A percentile compares a stretch with the other conserved stretches of the same genome.
Conservation (phyloP, 2,888 invertebrate species). For the Tuta absoluta region DNA sequence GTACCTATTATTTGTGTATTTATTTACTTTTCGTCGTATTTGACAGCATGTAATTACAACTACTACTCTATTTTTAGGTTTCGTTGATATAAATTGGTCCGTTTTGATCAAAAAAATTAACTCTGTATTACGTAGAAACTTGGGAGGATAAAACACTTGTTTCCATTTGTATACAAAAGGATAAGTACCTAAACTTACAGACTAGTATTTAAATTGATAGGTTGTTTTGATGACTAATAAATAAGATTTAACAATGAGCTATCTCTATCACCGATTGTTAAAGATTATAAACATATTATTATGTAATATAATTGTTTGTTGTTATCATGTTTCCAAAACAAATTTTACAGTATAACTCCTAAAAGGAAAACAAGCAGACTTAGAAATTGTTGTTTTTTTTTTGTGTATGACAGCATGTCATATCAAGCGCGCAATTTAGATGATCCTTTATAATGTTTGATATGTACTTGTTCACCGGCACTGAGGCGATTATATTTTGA, state of each 20-base stretch:
- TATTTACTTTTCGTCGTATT: too few relatives aligned
- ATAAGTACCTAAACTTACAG: too few relatives aligned
- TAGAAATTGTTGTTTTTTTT: not conserved
- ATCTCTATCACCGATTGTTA: not conserved
- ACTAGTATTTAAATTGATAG: not conserved
- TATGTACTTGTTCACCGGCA: not conserved
- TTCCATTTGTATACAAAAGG: too few relatives aligned
- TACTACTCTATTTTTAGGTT: too few relatives aligned
- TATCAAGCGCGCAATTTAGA: too few relatives aligned
- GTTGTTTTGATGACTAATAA: not conserved
- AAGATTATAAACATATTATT: not conserved
- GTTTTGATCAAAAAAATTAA: too few relatives aligned
- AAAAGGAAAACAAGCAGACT: not conserved
- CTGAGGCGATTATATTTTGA: not conserved
- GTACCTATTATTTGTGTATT: too few relatives aligned
- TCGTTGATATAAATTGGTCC: too few relatives aligned
- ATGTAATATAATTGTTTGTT: not conserved
- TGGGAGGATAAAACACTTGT: too few relatives aligned
- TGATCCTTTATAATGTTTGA: not conserved
- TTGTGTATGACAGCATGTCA: too few relatives aligned
- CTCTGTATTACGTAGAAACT: too few relatives aligned
- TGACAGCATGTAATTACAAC: too few relatives aligned
- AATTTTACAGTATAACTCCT: not conserved
- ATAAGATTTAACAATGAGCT: not conserved
- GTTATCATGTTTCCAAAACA: conserved; percentile 4